phyloP scores from a whole-genome alignment of 2,888 invertebrate species.

The Mylabris sibirica region DNA sequence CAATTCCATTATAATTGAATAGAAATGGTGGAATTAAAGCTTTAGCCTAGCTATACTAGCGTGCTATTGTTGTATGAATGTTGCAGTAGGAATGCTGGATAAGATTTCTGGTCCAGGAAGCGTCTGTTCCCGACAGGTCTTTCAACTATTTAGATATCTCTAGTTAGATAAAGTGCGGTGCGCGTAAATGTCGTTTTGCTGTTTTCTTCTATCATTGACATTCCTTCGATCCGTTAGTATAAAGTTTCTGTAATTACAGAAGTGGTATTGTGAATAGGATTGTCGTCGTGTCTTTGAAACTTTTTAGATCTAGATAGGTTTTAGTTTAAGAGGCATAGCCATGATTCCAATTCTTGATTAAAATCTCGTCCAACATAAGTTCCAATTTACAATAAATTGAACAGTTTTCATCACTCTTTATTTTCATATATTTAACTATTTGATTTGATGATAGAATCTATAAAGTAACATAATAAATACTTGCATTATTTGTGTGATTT shows the following conservation, averaged over 20 bases:
- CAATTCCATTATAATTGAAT: neutral
- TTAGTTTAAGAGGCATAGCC: slow-evolving; percentile 32
- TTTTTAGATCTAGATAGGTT: slow-evolving; percentile 41
- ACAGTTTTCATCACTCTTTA: neutral
- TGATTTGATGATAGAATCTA: neutral
- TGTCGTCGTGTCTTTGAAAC: slow-evolving; percentile 39
- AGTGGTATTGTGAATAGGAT: slow-evolving; percentile 45
- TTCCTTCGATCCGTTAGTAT: slow-evolving; percentile 19
- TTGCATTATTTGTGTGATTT: neutral
- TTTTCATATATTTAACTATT: no score
- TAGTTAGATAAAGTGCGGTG: neutral
- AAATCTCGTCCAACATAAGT: slow-evolving; percentile 31
- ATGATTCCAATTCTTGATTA: slow-evolving; percentile 37
- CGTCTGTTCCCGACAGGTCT: slow-evolving; percentile 20
- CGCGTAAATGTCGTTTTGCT: slow-evolving; percentile 12
- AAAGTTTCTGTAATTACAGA: slow-evolving; percentile 48
- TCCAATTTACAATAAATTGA: neutral
- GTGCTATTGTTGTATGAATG: slow-evolving; percentile 2
- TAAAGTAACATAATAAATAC: neutral
- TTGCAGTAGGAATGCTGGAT: slow-evolving; percentile 9
- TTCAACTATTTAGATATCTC: slow-evolving; percentile 19
- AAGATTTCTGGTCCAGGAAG: slow-evolving; percentile 28
- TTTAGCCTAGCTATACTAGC: neutral
- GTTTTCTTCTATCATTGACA: slow-evolving; percentile 5
- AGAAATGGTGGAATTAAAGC: neutral